A percentile compares a stretch with the other conserved stretches of the same genome.
Evolutionary conservation across 1,140 invertebrate species (phyloP).

Genomic region (Holotrichia oblita): DNA sequence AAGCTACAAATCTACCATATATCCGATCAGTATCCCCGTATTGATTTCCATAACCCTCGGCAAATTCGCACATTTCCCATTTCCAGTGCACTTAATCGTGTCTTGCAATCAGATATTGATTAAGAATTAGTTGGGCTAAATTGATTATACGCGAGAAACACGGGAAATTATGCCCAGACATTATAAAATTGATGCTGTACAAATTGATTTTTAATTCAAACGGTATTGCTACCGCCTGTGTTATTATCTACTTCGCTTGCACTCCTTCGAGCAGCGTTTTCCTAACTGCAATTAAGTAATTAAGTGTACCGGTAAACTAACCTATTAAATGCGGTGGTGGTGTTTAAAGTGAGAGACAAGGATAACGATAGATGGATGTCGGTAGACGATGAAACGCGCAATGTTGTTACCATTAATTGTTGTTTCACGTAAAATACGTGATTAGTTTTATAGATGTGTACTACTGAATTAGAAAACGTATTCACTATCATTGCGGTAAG

Average conservation of each 20-base stretch:
- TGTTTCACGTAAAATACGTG: not conserved
- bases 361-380: not conserved
- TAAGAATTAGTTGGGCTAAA: conserved; percentile 28
- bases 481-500: too few species aligned
- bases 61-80: not conserved
- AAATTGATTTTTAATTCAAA: conserved; percentile 38
- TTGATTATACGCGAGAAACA: conserved; percentile 11
- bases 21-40: not conserved
- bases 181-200: conserved; percentile 23
- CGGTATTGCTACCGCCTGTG: not conserved
- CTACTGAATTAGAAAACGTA: too few species aligned
- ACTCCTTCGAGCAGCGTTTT: conserved; percentile 1
- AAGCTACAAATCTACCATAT: conserved; percentile 7
- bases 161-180: conserved; percentile 35
- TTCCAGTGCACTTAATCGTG: not conserved
- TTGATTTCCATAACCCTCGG: conserved; percentile 6
- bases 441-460: not conserved
- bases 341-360: conserved; percentile 1
- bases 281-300: conserved; percentile 36
- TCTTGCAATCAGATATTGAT: conserved; percentile 37
- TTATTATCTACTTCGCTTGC: not conserved
- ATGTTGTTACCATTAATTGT: not conserved
- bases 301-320: conserved; percentile 34
- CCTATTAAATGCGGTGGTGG: conserved; percentile 21
- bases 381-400: not conserved